Evolutionary conservation across 2,113 vertebrate species (phyloP).

Genomic region (Suncus etruscus): DNA sequence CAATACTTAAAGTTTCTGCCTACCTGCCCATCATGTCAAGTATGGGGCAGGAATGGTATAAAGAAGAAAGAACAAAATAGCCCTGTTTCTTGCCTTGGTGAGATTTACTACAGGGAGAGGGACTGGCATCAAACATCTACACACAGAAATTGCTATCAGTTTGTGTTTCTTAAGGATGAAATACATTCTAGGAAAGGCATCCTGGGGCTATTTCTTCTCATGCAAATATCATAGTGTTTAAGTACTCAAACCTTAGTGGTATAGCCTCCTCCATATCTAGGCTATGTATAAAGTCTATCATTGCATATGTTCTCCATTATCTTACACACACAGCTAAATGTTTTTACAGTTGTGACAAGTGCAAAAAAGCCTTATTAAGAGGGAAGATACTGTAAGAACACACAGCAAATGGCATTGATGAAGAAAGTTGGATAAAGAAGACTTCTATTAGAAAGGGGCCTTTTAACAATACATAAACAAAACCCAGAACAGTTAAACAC

Average conservation of each 20-base stretch:
- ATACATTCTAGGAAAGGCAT: background rate
- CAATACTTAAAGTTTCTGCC: background rate
- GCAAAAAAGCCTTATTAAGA: background rate
- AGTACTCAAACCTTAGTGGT: background rate
- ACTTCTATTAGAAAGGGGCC: conserved; percentile 27
- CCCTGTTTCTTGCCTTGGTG: background rate
- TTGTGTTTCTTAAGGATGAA: background rate
- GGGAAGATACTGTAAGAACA: background rate
- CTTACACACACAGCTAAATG: background rate
- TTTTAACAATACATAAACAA: background rate
- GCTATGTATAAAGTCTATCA: background rate
- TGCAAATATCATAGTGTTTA: background rate
- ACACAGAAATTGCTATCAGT: background rate
- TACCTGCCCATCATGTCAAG: too few species aligned
- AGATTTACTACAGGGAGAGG: background rate
- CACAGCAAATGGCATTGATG: background rate
- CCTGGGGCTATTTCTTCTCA: background rate
- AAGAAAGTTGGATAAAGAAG: background rate
- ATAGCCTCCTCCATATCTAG: background rate
- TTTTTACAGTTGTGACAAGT: background rate
- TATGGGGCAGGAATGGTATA: background rate
- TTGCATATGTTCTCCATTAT: background rate
- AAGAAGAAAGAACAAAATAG: background rate
- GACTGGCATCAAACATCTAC: background rate
- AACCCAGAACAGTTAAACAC: background rate